phyloP scores from a whole-genome alignment of 2,113 vertebrate genomes.

The Spea bombifrons region DNA sequence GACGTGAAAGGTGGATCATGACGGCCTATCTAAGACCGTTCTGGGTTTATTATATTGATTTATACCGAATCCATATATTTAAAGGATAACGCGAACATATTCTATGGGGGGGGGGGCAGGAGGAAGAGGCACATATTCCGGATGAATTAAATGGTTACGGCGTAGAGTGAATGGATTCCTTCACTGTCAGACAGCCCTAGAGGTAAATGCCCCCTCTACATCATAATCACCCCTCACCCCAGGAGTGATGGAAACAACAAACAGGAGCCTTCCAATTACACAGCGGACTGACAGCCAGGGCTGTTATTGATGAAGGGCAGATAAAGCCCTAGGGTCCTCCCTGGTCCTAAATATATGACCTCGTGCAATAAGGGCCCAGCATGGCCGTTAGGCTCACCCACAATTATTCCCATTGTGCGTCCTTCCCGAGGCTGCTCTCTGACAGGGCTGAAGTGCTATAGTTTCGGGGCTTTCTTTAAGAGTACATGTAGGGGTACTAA shows the following conservation, averaged over 20 bases:
- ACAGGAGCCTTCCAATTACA: constrained; percentile 23
- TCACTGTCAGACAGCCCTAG: background rate
- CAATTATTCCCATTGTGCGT: constrained; percentile 15
- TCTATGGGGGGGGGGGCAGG: too few species aligned
- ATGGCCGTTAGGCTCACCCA: background rate
- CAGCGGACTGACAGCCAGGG: background rate
- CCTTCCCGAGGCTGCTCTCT: constrained; percentile 4
- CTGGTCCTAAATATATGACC: constrained; percentile 17
- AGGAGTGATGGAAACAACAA: constrained; percentile 3
- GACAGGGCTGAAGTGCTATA: background rate
- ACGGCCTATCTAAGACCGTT: too few species aligned
- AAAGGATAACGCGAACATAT: too few species aligned
- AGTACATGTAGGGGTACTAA: constrained; percentile 2
- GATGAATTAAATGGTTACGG: too few species aligned
- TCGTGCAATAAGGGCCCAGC: constrained; percentile 24
- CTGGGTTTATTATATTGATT: too few species aligned
- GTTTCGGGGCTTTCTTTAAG: background rate
- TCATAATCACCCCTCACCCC: background rate
- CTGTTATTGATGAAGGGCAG: constrained; percentile 22
- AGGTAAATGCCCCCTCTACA: constrained; percentile 19
- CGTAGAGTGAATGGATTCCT: constrained; percentile 3
- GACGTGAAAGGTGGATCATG: too few species aligned
- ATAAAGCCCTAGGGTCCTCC: constrained; percentile 24
- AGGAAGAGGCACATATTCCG: too few species aligned
- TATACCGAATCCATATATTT: too few species aligned